These are phyloP conservation scores for Procambarus virginalis DNA, from an alignment of 1,140 invertebrate species.

Conservation along the genomic window DNA sequence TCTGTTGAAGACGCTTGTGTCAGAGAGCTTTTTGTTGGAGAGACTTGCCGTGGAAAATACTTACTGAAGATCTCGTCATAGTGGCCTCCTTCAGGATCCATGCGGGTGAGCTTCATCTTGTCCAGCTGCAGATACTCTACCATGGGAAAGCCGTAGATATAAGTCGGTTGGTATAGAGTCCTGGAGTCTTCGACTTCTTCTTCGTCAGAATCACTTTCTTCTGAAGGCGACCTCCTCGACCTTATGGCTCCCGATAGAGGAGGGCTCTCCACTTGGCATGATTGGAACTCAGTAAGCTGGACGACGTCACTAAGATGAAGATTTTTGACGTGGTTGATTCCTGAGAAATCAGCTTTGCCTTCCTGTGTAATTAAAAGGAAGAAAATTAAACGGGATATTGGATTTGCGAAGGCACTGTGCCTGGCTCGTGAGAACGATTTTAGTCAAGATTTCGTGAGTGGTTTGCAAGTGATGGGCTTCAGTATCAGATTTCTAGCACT, in stretches of 20 bases:
- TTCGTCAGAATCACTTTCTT: background rate
- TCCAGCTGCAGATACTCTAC: slow-evolving; percentile 30
- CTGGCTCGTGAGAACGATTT: too few relatives aligned
- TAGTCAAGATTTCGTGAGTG: too few relatives aligned
- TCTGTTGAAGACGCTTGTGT: background rate
- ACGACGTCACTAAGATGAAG: slow-evolving; percentile 67
- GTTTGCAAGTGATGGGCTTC: background rate
- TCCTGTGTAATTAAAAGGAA: slow-evolving; percentile 21
- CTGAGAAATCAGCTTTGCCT: slow-evolving; percentile 65
- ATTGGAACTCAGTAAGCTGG: slow-evolving; percentile 69
- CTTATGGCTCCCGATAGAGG: background rate
- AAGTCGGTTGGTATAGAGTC: background rate
- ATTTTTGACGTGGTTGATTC: slow-evolving; percentile 64
- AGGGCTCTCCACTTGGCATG: slow-evolving; percentile 41
- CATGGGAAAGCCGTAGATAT: slow-evolving; percentile 51
- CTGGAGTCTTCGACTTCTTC: background rate
- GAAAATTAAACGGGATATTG: background rate
- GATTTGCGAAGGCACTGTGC: too few relatives aligned
- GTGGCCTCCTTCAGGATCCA: background rate
- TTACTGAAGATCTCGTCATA: background rate
- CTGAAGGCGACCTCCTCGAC: background rate
- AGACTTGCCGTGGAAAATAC: background rate
- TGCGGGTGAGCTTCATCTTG: background rate
- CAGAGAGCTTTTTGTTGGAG: background rate
- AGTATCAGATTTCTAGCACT: too few relatives aligned